Evolutionary conservation across 2,888 invertebrate genomes (phyloP).

Genomic region (Drosophila recens): DNA sequence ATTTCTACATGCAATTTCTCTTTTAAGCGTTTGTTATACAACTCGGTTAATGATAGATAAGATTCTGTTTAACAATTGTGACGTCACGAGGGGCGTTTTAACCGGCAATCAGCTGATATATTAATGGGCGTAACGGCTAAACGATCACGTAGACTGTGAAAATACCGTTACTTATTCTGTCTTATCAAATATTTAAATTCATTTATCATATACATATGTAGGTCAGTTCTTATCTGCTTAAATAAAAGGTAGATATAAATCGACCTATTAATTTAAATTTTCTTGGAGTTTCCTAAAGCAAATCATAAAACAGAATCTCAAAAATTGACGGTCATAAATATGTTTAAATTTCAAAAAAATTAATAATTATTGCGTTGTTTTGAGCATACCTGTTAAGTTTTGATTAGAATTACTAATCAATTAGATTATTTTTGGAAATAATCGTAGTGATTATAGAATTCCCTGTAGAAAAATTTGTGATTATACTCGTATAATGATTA

Average conservation of each 20-base stretch:
- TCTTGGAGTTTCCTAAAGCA: not conserved
- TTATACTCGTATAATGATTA: too few species aligned
- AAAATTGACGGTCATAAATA: too few species aligned
- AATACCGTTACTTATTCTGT: not conserved
- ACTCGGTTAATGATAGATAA: slow-evolving; percentile 36
- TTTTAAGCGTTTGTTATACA: slow-evolving; percentile 42
- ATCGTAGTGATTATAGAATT: too few species aligned
- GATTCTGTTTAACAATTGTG: slow-evolving; percentile 28
- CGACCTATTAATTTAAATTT: slow-evolving; percentile 20
- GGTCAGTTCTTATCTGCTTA: slow-evolving; percentile 54
- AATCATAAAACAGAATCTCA: not conserved
- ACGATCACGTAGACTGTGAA: slow-evolving; percentile 59
- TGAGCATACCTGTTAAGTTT: too few species aligned
- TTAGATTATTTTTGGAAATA: too few species aligned
- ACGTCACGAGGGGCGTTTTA: slow-evolving; percentile 36
- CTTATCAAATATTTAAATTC: not conserved
- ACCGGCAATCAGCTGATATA: slow-evolving; percentile 28
- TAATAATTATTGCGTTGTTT: too few species aligned
- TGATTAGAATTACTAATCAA: too few species aligned
- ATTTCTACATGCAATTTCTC: slow-evolving; percentile 15
- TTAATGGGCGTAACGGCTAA: slow-evolving; percentile 15
- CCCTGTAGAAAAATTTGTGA: too few species aligned
- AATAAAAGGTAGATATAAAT: not conserved
- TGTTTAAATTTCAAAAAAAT: too few species aligned
- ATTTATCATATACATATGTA: slow-evolving; percentile 4